Conservation (phyloP, 1,140 invertebrate genomes). For the Trinorchestia longiramus region DNA sequence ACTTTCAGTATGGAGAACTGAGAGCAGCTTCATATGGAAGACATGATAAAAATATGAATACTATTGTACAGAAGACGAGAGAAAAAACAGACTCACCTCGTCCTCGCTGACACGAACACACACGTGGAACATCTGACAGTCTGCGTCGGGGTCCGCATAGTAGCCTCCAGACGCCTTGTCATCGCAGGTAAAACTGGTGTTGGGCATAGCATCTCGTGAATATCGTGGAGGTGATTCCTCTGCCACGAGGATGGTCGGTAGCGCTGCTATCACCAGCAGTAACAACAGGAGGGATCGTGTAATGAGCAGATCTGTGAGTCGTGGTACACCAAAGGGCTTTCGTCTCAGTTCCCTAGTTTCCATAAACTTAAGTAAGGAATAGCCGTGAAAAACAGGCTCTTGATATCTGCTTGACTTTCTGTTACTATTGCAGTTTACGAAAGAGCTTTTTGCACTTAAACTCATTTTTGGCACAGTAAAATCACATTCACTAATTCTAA, state of each 20-base stretch:
- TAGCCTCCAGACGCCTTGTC: constrained; percentile 91
- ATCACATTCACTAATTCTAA: constrained; percentile 33
- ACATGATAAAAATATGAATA: too few species aligned
- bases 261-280: neutral
- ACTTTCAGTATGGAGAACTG: neutral
- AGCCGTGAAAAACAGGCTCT: neutral
- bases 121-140: constrained; percentile 91
- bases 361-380: neutral
- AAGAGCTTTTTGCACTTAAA: neutral
- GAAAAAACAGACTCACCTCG: constrained; percentile 57
- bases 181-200: constrained; percentile 86
- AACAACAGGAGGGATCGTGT: neutral
- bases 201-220: constrained; percentile 83
- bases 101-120: constrained; percentile 67
- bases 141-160: constrained; percentile 90
- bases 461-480: neutral
- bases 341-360: neutral
- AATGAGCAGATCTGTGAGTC: neutral
- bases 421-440: neutral
- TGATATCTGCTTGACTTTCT: neutral
- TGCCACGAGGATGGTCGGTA: constrained; percentile 39
- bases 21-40: neutral
- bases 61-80: too few species aligned
- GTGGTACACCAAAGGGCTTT: neutral
- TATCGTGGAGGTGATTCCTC: constrained; percentile 77